Base-by-base conservation (phyloP, 1,140 invertebrate species). In the Cotesia glomerata region DNA sequence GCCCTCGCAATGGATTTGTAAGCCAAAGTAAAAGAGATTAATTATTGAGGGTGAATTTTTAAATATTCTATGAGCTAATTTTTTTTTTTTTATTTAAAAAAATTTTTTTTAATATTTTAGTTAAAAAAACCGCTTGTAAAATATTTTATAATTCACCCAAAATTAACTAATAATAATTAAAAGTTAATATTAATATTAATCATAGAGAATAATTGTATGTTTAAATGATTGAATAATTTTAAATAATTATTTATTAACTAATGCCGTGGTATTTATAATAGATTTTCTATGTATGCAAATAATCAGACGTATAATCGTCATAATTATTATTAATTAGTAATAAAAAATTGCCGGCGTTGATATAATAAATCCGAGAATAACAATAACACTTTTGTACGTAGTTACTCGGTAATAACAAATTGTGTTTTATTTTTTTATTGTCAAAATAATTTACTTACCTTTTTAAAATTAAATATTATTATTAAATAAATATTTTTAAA, bases 1-100 rank as follows among this genome's bases (percentile, higher is more conserved):
- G 32, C 39, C 26, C 64, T 59, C 59, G 54, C 72, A 34, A 77
- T 65, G 64, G 75, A 76, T 78, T 78, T 74, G 72, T 77, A 77
- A 76, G 58, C 74, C 62, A 69, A 72, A 77, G 67, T 77, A 68
- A 76, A 35, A 59, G 36, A 70, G 61, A 72, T 56, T 72, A 73
- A 74, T 61, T 73, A 75, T 73, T 71, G 67, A 75, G 72, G 63
- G 63, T 64, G 68, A 74, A 73, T 69, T 72, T 77, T 77, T 34
- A 61, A 69, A 39, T 36, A 54, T 68, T 68, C n/a, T 58, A 0
- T 16, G 39, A 68, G 8, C 26, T 26, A 26, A 26, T 26, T 26
- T 26, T 26, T 26, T 2, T 26, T 26, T 26, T 26, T 26, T 26
- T 26, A 26, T 26, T 26, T 26, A 26, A 26, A 26, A 26, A 18